These are phyloP conservation scores for Ciconia stormi DNA, from an alignment of 2,113 vertebrate species.

Conservation along the genomic window DNA sequence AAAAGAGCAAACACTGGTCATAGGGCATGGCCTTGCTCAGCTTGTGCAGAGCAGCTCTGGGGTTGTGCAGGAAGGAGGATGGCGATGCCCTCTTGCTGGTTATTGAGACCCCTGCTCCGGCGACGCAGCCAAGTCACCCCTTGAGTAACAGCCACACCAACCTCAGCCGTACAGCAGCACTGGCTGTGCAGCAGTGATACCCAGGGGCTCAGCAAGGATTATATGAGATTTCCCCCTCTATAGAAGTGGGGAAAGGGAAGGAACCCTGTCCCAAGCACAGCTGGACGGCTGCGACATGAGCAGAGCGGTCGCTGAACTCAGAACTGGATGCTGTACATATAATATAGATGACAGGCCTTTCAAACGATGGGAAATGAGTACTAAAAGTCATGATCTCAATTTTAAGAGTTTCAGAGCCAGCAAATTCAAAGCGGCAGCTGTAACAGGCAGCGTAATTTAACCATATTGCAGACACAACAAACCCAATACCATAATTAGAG, in stretches of 20 bases:
- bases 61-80: neutral
- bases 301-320: fast-evolving
- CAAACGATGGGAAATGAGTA: fast-evolving
- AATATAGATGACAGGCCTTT: neutral
- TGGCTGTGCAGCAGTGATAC: neutral
- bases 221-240: neutral
- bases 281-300: fast-evolving
- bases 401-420: neutral
- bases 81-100: neutral
- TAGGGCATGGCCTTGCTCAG: neutral
- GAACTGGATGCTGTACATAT: neutral
- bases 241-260: neutral
- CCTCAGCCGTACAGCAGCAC: fast-evolving
- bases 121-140: neutral
- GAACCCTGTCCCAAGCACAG: fast-evolving
- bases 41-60: neutral
- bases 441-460: neutral
- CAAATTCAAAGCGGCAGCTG: neutral
- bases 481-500: neutral
- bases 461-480: neutral
- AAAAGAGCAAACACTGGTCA: neutral
- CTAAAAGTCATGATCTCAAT: neutral
- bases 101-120: neutral
- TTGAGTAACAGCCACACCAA: fast-evolving
- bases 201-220: neutral